Evolutionary conservation across 2,888 invertebrate species (phyloP).

Genomic region (Pterobdella sp.): DNA sequence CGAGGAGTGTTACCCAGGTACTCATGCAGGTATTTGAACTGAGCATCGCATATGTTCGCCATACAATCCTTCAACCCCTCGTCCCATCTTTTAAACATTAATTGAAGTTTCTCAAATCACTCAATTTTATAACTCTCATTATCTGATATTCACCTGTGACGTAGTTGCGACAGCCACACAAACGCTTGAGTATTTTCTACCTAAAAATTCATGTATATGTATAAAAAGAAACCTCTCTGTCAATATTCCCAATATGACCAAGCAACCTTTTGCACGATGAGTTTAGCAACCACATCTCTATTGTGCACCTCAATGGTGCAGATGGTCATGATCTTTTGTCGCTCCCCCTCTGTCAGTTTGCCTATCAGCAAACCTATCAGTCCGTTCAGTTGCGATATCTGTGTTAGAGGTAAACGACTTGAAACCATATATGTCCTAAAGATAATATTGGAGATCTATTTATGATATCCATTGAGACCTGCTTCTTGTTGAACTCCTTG

Average conservation of each 20-base stretch:
- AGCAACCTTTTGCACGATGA: constrained; percentile 76
- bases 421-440: neutral
- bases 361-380: constrained; percentile 79
- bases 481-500: constrained; percentile 72
- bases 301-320: constrained; percentile 88
- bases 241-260: neutral
- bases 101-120: no score
- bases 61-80: constrained; percentile 80
- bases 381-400: constrained; percentile 75
- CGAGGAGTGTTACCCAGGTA: constrained; percentile 91
- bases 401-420: neutral
- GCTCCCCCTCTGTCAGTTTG: constrained; percentile 76
- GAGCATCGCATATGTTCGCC: constrained; percentile 93
- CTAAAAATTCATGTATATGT: neutral
- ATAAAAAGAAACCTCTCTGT: neutral
- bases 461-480: constrained; percentile 38
- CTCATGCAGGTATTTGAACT: constrained; percentile 85
- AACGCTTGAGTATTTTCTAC: constrained; percentile 56
- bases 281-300: constrained; percentile 82
- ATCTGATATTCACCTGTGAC: constrained; percentile 62
- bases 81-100: constrained; percentile 61
- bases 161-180: constrained; percentile 59
- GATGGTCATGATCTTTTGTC: constrained; percentile 96
- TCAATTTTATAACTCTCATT: no score
- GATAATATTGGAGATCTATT: neutral